Evolutionary conservation across 2,797 vertebrate genomes (phyloP).

Genomic region (Pteronotus mesoamericanus): DNA sequence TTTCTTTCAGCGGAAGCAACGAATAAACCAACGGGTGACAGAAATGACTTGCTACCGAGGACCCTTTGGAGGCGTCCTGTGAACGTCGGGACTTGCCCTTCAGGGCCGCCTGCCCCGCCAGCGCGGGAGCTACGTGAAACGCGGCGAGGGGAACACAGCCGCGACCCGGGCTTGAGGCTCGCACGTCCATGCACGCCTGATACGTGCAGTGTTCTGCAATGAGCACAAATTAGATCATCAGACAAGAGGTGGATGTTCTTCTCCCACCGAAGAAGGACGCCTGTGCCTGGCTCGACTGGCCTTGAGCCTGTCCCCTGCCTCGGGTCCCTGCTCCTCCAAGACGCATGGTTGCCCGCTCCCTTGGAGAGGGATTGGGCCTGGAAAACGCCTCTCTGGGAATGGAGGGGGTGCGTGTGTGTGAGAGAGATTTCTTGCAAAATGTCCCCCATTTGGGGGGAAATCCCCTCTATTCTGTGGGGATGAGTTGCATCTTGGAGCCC

Average conservation of each 20-base stretch:
- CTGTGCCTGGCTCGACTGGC: fast-evolving
- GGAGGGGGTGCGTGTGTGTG: not conserved
- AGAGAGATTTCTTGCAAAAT: not conserved
- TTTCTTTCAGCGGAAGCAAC: not conserved
- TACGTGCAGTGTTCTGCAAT: fast-evolving
- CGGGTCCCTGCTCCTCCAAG: fast-evolving
- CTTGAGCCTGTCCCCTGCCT: not conserved
- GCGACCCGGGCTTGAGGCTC: fast-evolving
- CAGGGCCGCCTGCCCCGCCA: too few relatives aligned
- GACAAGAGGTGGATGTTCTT: not conserved
- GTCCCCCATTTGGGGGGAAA: not conserved
- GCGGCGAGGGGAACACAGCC: fast-evolving
- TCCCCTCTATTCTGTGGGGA: not conserved
- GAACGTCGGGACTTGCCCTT: not conserved
- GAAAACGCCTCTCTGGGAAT: not conserved
- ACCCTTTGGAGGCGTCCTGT: fast-evolving
- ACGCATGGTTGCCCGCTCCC: not conserved
- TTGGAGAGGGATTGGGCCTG: fast-evolving
- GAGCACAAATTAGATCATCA: fast-evolving
- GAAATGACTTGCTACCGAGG: not conserved
- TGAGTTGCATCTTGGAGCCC: too few relatives aligned
- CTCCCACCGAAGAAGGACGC: not conserved
- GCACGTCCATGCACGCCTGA: too few relatives aligned
- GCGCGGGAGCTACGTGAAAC: too few relatives aligned
- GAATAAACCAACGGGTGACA: not conserved